Conservation (phyloP, 2,888 invertebrate genomes). For the Phortica magna region DNA sequence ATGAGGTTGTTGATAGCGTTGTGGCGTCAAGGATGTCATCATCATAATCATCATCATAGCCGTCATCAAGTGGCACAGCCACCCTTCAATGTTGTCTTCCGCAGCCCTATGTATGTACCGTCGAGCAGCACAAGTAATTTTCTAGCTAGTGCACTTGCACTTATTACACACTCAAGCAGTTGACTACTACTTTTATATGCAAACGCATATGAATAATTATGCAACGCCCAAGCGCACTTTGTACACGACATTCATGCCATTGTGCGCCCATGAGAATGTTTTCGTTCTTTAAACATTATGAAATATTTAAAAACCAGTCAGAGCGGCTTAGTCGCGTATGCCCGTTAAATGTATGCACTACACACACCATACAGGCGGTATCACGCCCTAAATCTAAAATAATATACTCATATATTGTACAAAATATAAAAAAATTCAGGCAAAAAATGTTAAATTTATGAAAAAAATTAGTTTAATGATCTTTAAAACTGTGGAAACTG, state of each 20-base stretch:
- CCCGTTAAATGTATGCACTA: too few species aligned
- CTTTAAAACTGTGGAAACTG: too few species aligned
- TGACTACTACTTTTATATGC: constrained; percentile 5
- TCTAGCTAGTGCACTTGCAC: constrained; percentile 24
- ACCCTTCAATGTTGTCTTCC: not conserved
- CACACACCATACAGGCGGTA: too few species aligned
- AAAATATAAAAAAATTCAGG: too few species aligned
- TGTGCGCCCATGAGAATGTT: too few species aligned
- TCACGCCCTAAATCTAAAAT: too few species aligned
- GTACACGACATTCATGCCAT: not conserved
- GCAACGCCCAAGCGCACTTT: not conserved
- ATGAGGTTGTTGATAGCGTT: not conserved
- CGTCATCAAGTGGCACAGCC: not conserved
- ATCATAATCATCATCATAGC: not conserved
- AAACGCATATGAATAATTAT: not conserved
- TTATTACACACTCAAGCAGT: constrained; percentile 15
- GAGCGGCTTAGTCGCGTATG: too few species aligned
- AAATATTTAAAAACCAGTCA: too few species aligned
- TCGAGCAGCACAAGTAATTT: constrained; percentile 6
- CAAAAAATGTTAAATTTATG: too few species aligned
- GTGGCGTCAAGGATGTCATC: not conserved
- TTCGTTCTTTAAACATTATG: too few species aligned
- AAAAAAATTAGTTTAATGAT: too few species aligned
- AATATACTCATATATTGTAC: too few species aligned
- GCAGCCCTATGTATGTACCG: not conserved